Base-by-base conservation (phyloP, 2,888 invertebrate genomes). In the Meta bourneti region DNA sequence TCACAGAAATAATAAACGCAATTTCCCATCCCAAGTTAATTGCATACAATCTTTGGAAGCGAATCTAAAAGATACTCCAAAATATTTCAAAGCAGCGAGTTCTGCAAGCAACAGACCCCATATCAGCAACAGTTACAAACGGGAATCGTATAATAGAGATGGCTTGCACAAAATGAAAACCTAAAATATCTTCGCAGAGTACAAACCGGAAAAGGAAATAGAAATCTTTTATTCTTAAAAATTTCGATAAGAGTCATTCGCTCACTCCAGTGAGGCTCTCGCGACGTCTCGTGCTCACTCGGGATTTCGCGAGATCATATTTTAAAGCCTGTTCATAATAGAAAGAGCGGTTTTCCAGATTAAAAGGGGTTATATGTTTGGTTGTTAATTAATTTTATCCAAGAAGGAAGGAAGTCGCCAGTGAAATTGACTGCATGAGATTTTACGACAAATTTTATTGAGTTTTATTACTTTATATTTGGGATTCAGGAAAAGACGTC, bases 211-310 rank as follows among this genome's bases (percentile, higher is more conserved):
- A 89, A 72, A 89, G 89, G 89, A 89, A 89, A 89, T 89, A 84
- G 84, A 89, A 89, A 89, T 89, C 89, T 89, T 89, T 89, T 89
- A 89, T 89, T 89, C 89, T 71, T 83, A 79, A 84, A 89, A 89
- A 79, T 89, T 89, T 61, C 79, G 89, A 89, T 89, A 89, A 89
- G 89, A 83, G 34, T 20, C 61, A 61, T 81, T 87, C 71, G 72
- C 49, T 83, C 80, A 77, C 16, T 61, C 34, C 70, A 81, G 61
- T 34, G 34, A 11, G n/a, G 49, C 13, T 86, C 78, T 77, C 85
- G 78, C 78, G 11, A 69, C 85, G 75, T 84, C 84, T 75, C 84
- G 84, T 51, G 6, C 9, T 84, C 74, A 75, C 54, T 74, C 84
- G 84, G 11, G 74, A 75, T 34, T 84, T 19, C 52, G 61, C 49